A percentile compares a stretch with the other conserved stretches of the same genome.
Conservation (phyloP, 2,888 invertebrate genomes). For the Drosophila algonquin region DNA sequence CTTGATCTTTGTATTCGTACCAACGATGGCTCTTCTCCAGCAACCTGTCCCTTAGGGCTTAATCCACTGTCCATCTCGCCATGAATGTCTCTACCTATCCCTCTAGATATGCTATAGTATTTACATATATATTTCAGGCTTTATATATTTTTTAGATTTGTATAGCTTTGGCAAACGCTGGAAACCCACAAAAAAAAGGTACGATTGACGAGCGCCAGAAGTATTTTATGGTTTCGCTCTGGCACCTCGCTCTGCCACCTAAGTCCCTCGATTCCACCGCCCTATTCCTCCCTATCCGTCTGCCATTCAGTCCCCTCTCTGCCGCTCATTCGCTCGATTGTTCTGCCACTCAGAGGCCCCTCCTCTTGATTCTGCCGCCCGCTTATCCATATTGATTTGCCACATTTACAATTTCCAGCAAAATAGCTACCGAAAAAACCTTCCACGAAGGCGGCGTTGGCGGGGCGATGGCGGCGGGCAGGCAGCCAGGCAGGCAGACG, state of each 20-base stretch:
- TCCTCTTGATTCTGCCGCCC: constrained; percentile 3
- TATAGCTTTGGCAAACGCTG: constrained; percentile 22
- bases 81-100: neutral
- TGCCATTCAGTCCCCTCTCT: neutral
- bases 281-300: too few species aligned
- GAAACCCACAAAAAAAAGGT: constrained; percentile 38
- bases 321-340: neutral
- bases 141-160: constrained; percentile 11
- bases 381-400: constrained; percentile 50
- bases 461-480: constrained; percentile 7
- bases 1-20: too few species aligned
- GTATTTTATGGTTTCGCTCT: constrained; percentile 72
- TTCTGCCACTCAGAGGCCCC: neutral
- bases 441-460: neutral
- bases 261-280: too few species aligned
- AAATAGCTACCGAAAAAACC: neutral
- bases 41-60: neutral
- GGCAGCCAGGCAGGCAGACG: constrained; percentile 7
- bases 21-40: neutral
- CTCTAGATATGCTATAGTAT: neutral
- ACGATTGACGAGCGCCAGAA: constrained; percentile 61
- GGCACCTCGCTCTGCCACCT: constrained; percentile 46
- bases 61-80: neutral
- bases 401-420: constrained; percentile 34
- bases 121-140: constrained; percentile 10